These are phyloP conservation scores for Hassar affinis DNA, from an alignment of 2,113 vertebrate species.

Conservation along the genomic window DNA sequence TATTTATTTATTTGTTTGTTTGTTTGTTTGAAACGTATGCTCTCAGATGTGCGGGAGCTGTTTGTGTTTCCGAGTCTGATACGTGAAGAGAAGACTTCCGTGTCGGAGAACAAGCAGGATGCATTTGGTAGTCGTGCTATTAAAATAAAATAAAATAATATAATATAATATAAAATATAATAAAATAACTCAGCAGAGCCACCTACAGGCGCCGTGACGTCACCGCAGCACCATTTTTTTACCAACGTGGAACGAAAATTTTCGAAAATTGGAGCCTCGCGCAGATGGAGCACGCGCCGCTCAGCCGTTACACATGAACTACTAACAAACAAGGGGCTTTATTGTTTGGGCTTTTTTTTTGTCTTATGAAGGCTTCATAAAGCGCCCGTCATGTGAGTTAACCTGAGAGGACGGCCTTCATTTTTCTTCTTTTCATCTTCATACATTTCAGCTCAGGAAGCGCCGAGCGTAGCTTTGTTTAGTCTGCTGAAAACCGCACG, in stretches of 20 bases:
- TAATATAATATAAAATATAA: neutral
- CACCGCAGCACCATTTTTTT: neutral
- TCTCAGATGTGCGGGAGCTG: no score
- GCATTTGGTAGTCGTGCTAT: no score
- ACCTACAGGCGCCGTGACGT: neutral
- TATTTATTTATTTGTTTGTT: no score
- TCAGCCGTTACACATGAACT: neutral
- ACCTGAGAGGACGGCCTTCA: neutral
- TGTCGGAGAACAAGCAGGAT: neutral
- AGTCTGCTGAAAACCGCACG: neutral
- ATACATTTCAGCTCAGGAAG: neutral
- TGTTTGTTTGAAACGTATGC: neutral
- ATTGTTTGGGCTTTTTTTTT: neutral
- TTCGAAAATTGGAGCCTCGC: slow-evolving; percentile 23
- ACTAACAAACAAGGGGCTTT: neutral
- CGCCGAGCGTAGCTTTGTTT: slow-evolving; percentile 5
- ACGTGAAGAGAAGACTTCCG: neutral
- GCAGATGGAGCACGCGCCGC: slow-evolving; percentile 25
- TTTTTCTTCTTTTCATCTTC: neutral
- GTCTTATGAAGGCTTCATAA: neutral
- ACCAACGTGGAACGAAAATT: slow-evolving; percentile 12
- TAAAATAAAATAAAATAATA: neutral
- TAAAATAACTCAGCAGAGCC: neutral
- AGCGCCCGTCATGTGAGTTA: slow-evolving; percentile 28
- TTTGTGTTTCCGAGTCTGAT: neutral